phyloP scores from a whole-genome alignment of 1,140 invertebrate genomes.

The Dendrolimus punctatus region DNA sequence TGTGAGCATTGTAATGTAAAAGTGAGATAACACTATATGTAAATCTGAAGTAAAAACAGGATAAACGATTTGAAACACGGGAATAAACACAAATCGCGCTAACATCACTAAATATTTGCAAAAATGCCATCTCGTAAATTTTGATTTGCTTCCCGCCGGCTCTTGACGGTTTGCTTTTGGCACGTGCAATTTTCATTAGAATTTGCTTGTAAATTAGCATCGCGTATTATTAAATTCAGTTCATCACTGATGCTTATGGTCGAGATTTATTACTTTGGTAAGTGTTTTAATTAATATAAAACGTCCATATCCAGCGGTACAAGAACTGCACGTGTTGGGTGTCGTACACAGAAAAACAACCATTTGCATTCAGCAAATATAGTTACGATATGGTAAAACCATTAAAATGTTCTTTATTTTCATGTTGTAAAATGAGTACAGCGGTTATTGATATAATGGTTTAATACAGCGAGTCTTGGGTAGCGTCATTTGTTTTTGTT shows the following conservation, averaged over 20 bases:
- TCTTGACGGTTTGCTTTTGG: constrained; percentile 64
- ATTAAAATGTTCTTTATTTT: too few relatives aligned
- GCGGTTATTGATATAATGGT: neutral
- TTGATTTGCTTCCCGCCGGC: constrained; percentile 64
- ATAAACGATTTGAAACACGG: too few relatives aligned
- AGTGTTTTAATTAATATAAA: constrained; percentile 39
- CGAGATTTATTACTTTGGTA: constrained; percentile 49
- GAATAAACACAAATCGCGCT: neutral
- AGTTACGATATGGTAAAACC: constrained; percentile 63
- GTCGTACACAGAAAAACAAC: constrained; percentile 58
- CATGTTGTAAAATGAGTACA: too few relatives aligned
- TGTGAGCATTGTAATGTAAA: too few relatives aligned
- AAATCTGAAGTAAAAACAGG: too few relatives aligned
- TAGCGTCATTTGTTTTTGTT: constrained; percentile 67
- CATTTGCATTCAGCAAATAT: constrained; percentile 56
- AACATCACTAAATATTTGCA: constrained; percentile 13
- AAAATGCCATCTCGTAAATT: constrained; percentile 52
- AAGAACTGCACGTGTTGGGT: constrained; percentile 58
- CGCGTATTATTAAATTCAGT: constrained; percentile 25
- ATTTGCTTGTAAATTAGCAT: constrained; percentile 36
- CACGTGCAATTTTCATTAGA: constrained; percentile 62
- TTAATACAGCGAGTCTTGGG: neutral
- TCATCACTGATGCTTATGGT: constrained; percentile 56
- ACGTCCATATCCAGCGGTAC: constrained; percentile 25
- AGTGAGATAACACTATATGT: too few relatives aligned